These are phyloP conservation scores for Dryoscopus gambensis DNA, from an alignment of 2,113 vertebrate genomes.

Conservation along the genomic window DNA sequence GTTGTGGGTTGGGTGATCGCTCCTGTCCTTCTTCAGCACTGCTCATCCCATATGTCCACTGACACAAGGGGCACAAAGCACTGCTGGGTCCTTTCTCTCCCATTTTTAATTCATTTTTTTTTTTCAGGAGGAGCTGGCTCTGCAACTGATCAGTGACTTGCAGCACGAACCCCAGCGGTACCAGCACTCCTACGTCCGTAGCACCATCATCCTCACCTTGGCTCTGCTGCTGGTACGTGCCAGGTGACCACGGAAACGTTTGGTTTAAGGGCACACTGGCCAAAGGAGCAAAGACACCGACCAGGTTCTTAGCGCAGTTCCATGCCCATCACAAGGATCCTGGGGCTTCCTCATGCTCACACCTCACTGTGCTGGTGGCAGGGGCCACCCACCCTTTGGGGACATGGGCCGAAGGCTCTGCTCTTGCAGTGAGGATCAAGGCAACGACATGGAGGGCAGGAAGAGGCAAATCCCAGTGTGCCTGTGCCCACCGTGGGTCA, in stretches of 20 bases:
- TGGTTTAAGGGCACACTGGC: not conserved
- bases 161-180: constrained; percentile 51
- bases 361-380: not conserved
- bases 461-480: not conserved
- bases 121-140: constrained; percentile 84
- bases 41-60: not conserved
- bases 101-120: not conserved
- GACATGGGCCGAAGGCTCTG: not conserved
- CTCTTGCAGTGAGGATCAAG: not conserved
- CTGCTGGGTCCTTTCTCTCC: not conserved
- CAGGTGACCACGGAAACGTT: rapidly evolving
- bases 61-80: not conserved
- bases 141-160: constrained; percentile 77
- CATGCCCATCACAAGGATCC: not conserved
- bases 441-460: not conserved
- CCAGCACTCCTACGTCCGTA: constrained; percentile 81
- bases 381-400: not conserved
- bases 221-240: constrained; percentile 80
- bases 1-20: not conserved
- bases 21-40: not conserved
- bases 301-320: not conserved
- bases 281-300: not conserved
- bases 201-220: constrained; percentile 74
- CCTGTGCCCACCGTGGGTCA: rapidly evolving
- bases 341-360: not conserved